A percentile compares a stretch with the other conserved stretches of the same genome.
Conservation (phyloP, 2,113 vertebrate genomes). For the Gymnogyps californianus region DNA sequence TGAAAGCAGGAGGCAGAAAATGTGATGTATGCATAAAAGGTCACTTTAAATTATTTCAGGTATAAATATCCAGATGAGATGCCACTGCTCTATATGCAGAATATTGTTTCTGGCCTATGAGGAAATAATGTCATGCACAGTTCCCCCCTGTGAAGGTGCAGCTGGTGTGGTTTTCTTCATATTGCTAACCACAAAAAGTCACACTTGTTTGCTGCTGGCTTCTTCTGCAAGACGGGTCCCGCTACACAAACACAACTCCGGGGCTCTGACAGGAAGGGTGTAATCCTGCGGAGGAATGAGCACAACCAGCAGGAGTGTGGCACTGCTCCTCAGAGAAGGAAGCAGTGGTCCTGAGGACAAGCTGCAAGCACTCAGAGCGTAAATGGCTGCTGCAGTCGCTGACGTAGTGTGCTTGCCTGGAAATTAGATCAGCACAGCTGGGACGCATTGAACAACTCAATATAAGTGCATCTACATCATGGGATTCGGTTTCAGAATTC, state of each 20-base stretch:
- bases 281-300: not conserved
- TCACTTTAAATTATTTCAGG: not conserved
- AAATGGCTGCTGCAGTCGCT: not conserved
- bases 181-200: not conserved
- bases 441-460: not conserved
- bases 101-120: not conserved
- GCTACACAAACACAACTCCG: not conserved
- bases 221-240: not conserved
- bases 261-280: not conserved
- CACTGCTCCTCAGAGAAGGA: not conserved
- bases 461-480: not conserved
- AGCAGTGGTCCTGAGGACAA: not conserved
- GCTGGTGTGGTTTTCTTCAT: not conserved
- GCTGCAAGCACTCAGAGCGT: not conserved
- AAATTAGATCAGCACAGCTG: not conserved
- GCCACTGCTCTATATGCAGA: not conserved
- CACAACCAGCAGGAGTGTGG: not conserved
- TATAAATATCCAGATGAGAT: not conserved
- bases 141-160: not conserved
- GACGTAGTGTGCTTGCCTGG: not conserved
- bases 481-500: not conserved
- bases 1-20: not conserved
- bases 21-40: not conserved
- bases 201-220: not conserved
- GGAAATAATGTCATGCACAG: not conserved